Base-by-base conservation (phyloP, 2,888 invertebrate species). In the Hypselothyrea guttata region DNA sequence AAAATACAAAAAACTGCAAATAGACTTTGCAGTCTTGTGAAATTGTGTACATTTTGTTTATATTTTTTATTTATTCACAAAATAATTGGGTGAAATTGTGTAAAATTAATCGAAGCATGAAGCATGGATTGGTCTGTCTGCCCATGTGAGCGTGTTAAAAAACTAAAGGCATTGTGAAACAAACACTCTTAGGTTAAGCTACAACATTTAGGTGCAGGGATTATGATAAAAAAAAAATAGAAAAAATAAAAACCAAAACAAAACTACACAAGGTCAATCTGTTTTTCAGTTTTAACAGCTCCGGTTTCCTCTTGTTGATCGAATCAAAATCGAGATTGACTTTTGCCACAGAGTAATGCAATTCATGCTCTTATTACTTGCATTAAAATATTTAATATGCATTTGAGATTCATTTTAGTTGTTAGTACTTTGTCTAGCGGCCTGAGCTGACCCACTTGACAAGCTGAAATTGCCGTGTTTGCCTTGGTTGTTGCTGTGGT, bases 391-490 rank as follows among this genome's bases (percentile, higher is more conserved):
- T n/a, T n/a, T n/a, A n/a, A n/a, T n/a, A n/a, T n/a, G n/a, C n/a
- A n/a, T n/a, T n/a, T n/a, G n/a, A n/a, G n/a, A n/a, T n/a, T 22
- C 22, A 22, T 22, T 22, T 22, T 22, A 22, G 5, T 7, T 9
- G 22, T 22, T 4, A 22, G 22, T 7, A 22, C 3, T 22, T 3
- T 22, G 22, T 33, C 0, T 12, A 22, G 22, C 22, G 3, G 33
- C 33, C 11, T 33, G n/a, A 4, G 33, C 33, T 74, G 70, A 74
- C 74, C 76, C 66, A 75, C 46, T 74, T 75, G 60, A 42, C 64
- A 52, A 34, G 68, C 59, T 72, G 59, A 59, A 72, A 69, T 72
- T 72, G 68, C 42, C 51, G 52, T 48, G 67, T 61, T 58, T 28
- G 57, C 47, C 48, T 47, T 52, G 37, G 33, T 18, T 13, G 12